phyloP scores from a whole-genome alignment of 2,113 vertebrate genomes.

The Zingel zingel region DNA sequence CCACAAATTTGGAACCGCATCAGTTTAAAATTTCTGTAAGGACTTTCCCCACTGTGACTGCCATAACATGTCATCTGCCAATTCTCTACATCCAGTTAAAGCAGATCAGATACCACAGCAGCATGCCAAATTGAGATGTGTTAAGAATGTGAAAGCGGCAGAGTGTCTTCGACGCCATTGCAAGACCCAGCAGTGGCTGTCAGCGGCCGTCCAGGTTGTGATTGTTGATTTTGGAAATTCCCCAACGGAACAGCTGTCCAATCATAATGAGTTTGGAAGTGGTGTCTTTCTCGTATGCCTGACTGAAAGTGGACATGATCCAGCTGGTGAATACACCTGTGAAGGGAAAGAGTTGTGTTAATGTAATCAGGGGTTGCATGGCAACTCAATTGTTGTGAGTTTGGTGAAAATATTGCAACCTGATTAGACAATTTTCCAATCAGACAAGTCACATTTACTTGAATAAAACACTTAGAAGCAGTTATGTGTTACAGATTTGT shows the following conservation, averaged over 20 bases:
- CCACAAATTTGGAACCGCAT: constrained; percentile 29
- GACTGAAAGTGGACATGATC: constrained; percentile 47
- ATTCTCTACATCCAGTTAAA: background rate
- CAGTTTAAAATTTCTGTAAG: constrained; percentile 34
- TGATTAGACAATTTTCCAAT: background rate
- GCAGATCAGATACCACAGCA: background rate
- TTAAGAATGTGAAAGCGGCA: constrained; percentile 25
- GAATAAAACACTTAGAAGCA: background rate
- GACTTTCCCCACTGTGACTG: background rate
- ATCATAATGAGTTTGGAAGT: constrained; percentile 74
- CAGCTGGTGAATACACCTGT: constrained; percentile 45
- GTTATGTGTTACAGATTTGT: background rate
- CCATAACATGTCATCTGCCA: constrained; percentile 28
- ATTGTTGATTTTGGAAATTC: constrained; percentile 71
- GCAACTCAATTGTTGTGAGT: background rate
- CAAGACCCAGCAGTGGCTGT: constrained; percentile 29
- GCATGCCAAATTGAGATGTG: constrained; percentile 52
- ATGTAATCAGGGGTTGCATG: constrained; percentile 22
- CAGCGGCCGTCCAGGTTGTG: constrained; percentile 56
- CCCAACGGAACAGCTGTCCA: constrained; percentile 73
- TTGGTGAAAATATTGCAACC: background rate
- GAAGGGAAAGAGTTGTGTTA: constrained; percentile 27
- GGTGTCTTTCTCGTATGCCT: constrained; percentile 50
- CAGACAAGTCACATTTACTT: background rate
- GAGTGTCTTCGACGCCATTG: constrained; percentile 1